Evolutionary conservation across 2,113 vertebrate genomes (phyloP), one percentile per base, ranked within the genome.

Genomic region (Kryptolebias marmoratus): DNA sequence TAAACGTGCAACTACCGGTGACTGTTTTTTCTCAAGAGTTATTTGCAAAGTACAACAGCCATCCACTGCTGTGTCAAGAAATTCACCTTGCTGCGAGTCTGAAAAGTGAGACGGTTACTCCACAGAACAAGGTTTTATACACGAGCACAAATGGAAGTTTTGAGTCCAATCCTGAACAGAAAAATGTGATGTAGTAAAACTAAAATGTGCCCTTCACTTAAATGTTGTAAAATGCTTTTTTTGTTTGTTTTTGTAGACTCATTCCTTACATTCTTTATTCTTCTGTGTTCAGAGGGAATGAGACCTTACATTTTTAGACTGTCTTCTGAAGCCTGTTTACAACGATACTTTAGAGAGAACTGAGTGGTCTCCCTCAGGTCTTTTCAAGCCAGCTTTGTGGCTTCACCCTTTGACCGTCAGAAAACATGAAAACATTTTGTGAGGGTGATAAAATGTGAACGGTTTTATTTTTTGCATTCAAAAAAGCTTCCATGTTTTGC

Each of bases 101-200:
- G 45, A 15, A 75, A 22, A 60, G 44, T 2, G 39, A 59, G 68
- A 39, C n/a, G 55, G 55, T 55, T n/a, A n/a, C 32, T 76, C 76
- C 48, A 73, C 32, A 53, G 36, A 61, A 64, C 27, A 69, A 56
- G 31, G 12, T 53, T 77, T 67, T 62, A 11, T 61, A 39, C 39
- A 5, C 2, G 32, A 55, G 36, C 49, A 36, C 48, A 59, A 66
- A 61, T 52, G 27, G 45, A 16, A n/a, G 27, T 56, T n/a, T 56
- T 5, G 2, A 53, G 12, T 39, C n/a, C 12, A 54, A 63, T 18
- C 36, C 52, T 61, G 42, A 71, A 61, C 52, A 32, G 7, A 67
- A 74, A 76, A 63, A 49, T 36, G 5, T 59, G 48, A 77, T 70
- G 45, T 32, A 55, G 55, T 52, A 63, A 59, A 68, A 71, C 55